Base-by-base conservation (phyloP, 2,888 invertebrate species). In the Bedellia somnulentella region DNA sequence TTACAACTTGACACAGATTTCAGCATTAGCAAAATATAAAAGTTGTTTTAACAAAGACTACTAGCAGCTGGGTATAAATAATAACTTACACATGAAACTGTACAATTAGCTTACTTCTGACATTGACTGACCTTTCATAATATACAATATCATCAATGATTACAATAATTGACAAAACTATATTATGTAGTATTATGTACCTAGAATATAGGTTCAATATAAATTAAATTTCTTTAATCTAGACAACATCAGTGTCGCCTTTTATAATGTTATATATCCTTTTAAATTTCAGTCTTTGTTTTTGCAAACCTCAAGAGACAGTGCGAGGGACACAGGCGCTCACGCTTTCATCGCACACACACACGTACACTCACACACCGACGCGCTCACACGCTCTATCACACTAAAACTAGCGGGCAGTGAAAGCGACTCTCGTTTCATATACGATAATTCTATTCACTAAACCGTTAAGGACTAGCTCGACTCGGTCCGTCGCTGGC, bases 261-360 rank as follows among this genome's bases (percentile, higher is more conserved):
- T n/a, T 64, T 58, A 63, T 62, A 68, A 64, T 56, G 68, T 68
- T 57, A 55, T 59, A n/a, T n/a, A 68, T 70, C 60, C 59, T 67
- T 56, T 60, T 66, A 61, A 62, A 66, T 66, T 57, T 76, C 76
- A 77, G 76, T 77, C 76, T 77, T 75, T 63, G 75, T 67, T 59
- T 59, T 66, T 61, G 67, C 66, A 62, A 66, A 64, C 70, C 63
- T 61, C 62, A 55, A 57, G 38, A 56, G 61, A 58, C 56, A 62
- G 67, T 54, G 63, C 63, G 56, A 57, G 63, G 61, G 57, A 54
- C 56, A 53, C 59, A 57, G n/a, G n/a, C n/a, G n/a, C n/a, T n/a
- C n/a, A n/a, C n/a, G n/a, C n/a, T n/a, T n/a, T n/a, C n/a, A n/a
- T n/a, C n/a, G 53, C 52, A 52, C 53, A 51, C 52, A 44, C 46